Conservation (phyloP, 2,888 invertebrate genomes). For the Phyto melanocephala region DNA sequence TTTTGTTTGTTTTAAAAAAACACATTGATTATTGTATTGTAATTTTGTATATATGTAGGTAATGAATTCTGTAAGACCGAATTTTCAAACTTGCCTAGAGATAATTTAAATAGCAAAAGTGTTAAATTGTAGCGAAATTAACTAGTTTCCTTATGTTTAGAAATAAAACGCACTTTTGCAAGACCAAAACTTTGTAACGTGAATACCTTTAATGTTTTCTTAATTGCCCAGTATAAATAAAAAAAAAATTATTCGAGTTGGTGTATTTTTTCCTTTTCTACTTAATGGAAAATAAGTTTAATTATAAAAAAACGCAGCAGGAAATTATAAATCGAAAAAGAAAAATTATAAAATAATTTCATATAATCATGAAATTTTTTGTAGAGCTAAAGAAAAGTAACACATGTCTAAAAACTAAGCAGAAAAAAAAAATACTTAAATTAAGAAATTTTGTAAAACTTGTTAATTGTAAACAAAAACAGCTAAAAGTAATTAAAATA, state of each 20-base stretch:
- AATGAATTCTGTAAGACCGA: too few relatives aligned
- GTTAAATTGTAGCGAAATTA: too few relatives aligned
- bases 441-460: not conserved
- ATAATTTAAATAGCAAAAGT: too few relatives aligned
- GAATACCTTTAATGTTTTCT: not conserved
- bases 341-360: constrained; percentile 26
- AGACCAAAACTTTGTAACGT: too few relatives aligned
- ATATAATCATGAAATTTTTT: constrained; percentile 1
- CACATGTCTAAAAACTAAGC: not conserved
- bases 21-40: too few relatives aligned
- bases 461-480: not conserved
- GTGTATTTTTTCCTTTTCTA: not conserved
- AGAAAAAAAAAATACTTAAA: not conserved
- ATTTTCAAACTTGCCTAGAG: too few relatives aligned
- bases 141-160: too few relatives aligned
- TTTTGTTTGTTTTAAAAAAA: too few relatives aligned
- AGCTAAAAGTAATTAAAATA: not conserved
- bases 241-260: constrained; percentile 11
- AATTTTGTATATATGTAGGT: too few relatives aligned
- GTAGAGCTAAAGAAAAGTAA: not conserved
- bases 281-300: not conserved
- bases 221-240: constrained; percentile 6
- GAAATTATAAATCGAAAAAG: constrained; percentile 15
- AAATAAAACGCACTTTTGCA: too few relatives aligned
- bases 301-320: constrained; percentile 9